Percentiles rank a stretch among this genome's conserved stretches.
These are phyloP conservation scores for Pelusios castaneus DNA, from an alignment of 2,113 vertebrate genomes.

Conservation along the genomic window DNA sequence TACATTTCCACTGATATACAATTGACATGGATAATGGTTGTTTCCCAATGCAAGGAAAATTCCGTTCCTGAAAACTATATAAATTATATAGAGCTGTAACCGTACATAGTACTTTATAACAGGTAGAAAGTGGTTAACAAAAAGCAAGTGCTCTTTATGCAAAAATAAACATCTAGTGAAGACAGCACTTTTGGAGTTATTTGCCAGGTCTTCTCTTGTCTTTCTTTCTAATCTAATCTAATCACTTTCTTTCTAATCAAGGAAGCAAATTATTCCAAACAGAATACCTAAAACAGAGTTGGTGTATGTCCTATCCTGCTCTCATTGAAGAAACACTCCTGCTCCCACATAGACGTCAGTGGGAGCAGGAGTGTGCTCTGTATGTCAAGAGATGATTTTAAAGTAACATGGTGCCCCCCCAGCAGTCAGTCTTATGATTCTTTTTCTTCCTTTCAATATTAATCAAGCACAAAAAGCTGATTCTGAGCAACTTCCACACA, in stretches of 20 bases:
- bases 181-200: not conserved
- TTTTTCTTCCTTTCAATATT: not conserved
- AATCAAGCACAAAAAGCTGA: not conserved
- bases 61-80: slow-evolving; percentile 24
- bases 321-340: not conserved
- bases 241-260: rapidly evolving
- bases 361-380: not conserved
- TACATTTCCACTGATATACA: slow-evolving; percentile 43
- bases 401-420: rapidly evolving
- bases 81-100: slow-evolving; percentile 29
- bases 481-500: not conserved
- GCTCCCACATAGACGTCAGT: rapidly evolving
- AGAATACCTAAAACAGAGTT: not conserved
- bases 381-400: not conserved
- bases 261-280: rapidly evolving
- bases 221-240: rapidly evolving
- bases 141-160: rapidly evolving
- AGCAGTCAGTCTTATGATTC: not conserved
- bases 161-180: rapidly evolving
- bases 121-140: not conserved
- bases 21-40: not conserved
- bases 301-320: rapidly evolving
- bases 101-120: not conserved
- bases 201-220: rapidly evolving
- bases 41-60: slow-evolving; percentile 52